Evolutionary conservation across 2,113 vertebrate genomes (phyloP).

Genomic region (Oriolus oriolus): DNA sequence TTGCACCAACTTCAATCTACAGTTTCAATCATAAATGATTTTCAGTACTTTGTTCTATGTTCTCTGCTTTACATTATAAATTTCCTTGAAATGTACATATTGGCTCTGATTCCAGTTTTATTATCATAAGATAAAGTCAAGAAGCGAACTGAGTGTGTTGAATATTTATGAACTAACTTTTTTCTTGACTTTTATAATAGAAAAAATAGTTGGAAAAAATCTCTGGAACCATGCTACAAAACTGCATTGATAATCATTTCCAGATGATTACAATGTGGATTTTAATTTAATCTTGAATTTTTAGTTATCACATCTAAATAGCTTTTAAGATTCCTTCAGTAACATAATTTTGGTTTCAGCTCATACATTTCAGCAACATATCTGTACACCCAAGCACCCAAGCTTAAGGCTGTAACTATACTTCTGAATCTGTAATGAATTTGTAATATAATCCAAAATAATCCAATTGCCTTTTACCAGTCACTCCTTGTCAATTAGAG

Average conservation of each 20-base stretch:
- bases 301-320: constrained; percentile 6
- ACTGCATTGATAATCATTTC: constrained; percentile 24
- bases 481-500: neutral
- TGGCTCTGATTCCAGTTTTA: neutral
- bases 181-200: constrained; percentile 39
- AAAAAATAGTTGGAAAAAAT: neutral
- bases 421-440: neutral
- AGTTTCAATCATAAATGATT: constrained; percentile 29
- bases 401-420: neutral
- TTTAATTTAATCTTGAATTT: constrained; percentile 25
- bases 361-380: neutral
- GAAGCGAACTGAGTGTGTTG: constrained; percentile 45
- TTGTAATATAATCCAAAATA: neutral
- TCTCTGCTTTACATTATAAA: neutral
- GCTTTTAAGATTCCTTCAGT: neutral
- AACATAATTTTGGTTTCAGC: neutral
- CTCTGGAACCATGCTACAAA: constrained; percentile 1
- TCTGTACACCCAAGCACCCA: neutral
- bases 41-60: constrained; percentile 28
- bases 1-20: neutral
- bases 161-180: constrained; percentile 62
- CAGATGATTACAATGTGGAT: constrained; percentile 37
- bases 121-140: constrained; percentile 53
- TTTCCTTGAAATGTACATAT: neutral
- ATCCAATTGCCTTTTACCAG: neutral